Evolutionary conservation across 2,888 invertebrate genomes (phyloP), one percentile per base, ranked within the genome.

Genomic region (Parnassius glacialis): DNA sequence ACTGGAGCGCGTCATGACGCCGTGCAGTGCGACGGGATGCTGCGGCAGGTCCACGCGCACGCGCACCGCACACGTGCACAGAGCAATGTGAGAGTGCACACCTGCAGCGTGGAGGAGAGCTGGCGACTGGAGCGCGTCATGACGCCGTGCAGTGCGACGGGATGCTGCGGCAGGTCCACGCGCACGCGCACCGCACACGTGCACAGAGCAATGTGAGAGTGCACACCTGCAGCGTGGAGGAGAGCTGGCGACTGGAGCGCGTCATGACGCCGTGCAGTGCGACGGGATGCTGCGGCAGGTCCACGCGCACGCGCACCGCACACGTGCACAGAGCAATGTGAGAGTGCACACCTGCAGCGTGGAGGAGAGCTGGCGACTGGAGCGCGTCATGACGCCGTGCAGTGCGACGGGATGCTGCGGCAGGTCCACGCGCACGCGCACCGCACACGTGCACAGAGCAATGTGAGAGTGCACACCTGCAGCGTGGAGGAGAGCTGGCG

Each of bases 361-460:
- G 11, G 96, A 96, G 9, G 98, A 98, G 52, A 99, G 92, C 78
- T 98, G 97, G 69, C 97, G 95, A 66, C 97, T 97, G 67, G 98
- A 97, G 70, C 99, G 93, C 0, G 97, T 97, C 94, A 99, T 98
- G 96, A 99, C 99, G 57, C 98, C 99, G 86, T 99, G 57, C 98
- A 99, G 86, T 99, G 97, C 98, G 0, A 99, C 98, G 0, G 99
- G 99, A 90, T 99, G 99, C 86, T 99, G 99, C 3, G 99, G 99
- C 78, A 99, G 97, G 84, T 99, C 98, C 61, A 99, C 95, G 67
- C 96, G 95, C 1, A 99, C 95, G 12, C 20, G 20, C 20, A 20
- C 16, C 16, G 16, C 25, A 34, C 34, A 34, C 34, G 34, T 34
- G 7, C 3, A 34, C 34, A 34, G 34, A 34, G 34, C 7, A 34